These are phyloP conservation scores for Gallinago nigripennis DNA, from an alignment of 2,797 vertebrate species.

Conservation along the genomic window DNA sequence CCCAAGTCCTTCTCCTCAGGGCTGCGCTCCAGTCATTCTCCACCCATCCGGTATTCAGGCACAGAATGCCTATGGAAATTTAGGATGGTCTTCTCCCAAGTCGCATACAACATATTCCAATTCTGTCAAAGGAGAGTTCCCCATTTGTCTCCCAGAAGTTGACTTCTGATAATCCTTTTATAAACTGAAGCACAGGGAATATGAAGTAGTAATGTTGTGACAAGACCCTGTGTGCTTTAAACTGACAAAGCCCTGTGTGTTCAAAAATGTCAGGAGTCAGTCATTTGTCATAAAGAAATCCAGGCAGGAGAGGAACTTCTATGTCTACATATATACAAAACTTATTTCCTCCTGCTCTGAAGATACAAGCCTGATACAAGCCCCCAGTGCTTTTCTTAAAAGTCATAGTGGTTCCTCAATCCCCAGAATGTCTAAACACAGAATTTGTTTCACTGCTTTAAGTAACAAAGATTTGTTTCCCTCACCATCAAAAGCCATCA, in stretches of 20 bases:
- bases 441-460: neutral
- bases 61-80: neutral
- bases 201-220: neutral
- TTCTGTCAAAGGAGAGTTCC: neutral
- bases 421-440: neutral
- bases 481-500: neutral
- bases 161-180: neutral
- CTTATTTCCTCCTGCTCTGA: neutral
- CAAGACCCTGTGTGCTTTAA: neutral
- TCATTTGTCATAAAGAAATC: neutral
- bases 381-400: neutral
- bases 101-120: neutral
- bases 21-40: no score
- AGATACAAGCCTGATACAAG: neutral
- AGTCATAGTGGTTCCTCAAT: neutral
- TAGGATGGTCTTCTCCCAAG: neutral
- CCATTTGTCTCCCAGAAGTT: neutral
- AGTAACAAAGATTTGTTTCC: neutral
- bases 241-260: neutral
- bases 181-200: neutral
- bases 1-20: no score
- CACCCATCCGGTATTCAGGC: no score
- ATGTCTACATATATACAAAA: neutral
- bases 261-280: neutral
- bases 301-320: neutral